Evolutionary conservation across 2,113 vertebrate genomes (phyloP).

Genomic region (Lampris incognitus): DNA sequence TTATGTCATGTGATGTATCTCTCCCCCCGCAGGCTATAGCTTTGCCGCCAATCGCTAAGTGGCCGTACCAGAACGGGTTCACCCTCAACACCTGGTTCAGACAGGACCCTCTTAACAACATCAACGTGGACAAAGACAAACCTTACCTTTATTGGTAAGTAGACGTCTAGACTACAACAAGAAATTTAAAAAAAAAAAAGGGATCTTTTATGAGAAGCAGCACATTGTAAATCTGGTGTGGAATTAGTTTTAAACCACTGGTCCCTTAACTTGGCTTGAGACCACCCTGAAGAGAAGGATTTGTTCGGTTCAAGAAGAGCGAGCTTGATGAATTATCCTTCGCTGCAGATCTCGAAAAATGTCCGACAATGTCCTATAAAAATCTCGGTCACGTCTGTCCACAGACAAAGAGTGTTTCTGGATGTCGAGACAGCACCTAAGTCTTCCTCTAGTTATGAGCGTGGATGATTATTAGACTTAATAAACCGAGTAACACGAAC

Average conservation of each 20-base stretch:
- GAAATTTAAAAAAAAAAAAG: no score
- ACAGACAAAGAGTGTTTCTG: background rate
- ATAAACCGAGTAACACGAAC: slow-evolving; percentile 18
- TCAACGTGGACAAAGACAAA: slow-evolving; percentile 99
- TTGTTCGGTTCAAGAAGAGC: no score
- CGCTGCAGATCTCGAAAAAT: no score
- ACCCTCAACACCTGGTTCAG: slow-evolving; percentile 99
- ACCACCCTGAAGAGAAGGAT: no score
- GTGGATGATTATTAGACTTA: slow-evolving; percentile 14
- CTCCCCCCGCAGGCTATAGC: slow-evolving; percentile 89
- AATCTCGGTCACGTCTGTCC: background rate
- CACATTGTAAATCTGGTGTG: no score
- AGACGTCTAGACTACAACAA: background rate
- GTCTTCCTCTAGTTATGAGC: background rate
- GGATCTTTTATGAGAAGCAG: no score
- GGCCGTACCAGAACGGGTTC: slow-evolving; percentile 99
- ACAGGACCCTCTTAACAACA: slow-evolving; percentile 99
- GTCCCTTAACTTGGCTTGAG: background rate
- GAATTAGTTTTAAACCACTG: no score
- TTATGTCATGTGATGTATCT: slow-evolving; percentile 19
- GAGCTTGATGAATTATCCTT: no score
- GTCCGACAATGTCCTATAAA: no score
- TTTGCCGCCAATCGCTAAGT: slow-evolving; percentile 98
- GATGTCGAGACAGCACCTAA: background rate
- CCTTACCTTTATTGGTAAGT: slow-evolving; percentile 99